Percentiles rank a stretch among this genome's conserved stretches.
Conservation (phyloP, 2,797 vertebrate species). For the Lagorchestes hirsutus region DNA sequence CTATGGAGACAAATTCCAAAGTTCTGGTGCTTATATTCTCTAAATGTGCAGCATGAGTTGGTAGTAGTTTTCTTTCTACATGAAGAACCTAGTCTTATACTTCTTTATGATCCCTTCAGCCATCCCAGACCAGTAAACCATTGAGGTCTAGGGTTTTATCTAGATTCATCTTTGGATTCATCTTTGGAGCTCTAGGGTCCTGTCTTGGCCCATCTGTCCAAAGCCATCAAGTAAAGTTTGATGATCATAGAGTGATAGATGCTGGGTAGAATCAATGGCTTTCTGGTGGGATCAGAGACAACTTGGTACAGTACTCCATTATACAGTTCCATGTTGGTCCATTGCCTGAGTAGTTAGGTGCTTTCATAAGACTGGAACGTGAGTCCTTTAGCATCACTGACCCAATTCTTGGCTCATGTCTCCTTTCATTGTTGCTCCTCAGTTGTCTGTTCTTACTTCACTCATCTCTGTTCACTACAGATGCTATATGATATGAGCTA, state of each 20-base stretch:
- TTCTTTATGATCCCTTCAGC: not conserved
- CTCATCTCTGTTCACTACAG: not conserved
- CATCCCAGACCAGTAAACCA: not conserved
- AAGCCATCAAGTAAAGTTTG: not conserved
- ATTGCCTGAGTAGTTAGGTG: too few relatives aligned
- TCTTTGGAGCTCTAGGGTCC: not conserved
- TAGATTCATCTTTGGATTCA: not conserved
- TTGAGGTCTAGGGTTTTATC: not conserved
- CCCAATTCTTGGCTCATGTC: too few relatives aligned
- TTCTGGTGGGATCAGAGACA: not conserved
- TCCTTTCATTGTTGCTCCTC: not conserved
- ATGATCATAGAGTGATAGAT: not conserved
- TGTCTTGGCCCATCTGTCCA: not conserved
- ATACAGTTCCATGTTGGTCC: too few relatives aligned
- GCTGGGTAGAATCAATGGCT: not conserved
- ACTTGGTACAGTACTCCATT: too few relatives aligned
- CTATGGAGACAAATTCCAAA: not conserved
- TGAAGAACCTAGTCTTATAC: not conserved
- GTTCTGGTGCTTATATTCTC: not conserved
- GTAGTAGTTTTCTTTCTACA: not conserved
- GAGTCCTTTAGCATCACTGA: too few relatives aligned
- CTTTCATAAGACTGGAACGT: too few relatives aligned
- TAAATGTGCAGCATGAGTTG: not conserved
- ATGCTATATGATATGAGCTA: too few relatives aligned
- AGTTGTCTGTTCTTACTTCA: not conserved